Base-by-base conservation (phyloP, 2,797 vertebrate species). In the Enteromius radiatus region DNA sequence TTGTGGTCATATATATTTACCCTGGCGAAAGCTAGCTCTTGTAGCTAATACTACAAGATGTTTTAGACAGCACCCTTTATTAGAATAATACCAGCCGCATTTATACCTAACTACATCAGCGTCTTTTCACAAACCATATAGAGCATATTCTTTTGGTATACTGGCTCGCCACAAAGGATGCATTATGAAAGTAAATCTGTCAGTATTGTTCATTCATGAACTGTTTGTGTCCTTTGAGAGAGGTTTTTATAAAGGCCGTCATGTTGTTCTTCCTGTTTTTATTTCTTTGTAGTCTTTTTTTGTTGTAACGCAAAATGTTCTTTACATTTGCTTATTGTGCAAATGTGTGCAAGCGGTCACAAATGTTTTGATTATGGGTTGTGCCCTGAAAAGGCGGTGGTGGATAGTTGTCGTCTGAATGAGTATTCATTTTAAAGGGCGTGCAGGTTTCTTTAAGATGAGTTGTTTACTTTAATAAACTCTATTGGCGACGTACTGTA, bases 331-430 rank as follows among this genome's bases (percentile, higher is more conserved):
- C 8, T 59, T 28, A 52, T 7, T 17, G 33, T 26, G 47, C 9
- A 73, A 31, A 52, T 74, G 9, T 14, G 45, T 33, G 21, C 2
- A 19, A 19, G 23, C 36, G 21, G 36, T 28, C n/a, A 61, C 12
- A 41, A 10, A 75, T 75, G 33, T 59, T 75, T 49, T 63, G 14
- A 26, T 81, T 63, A 43, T 71, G 56, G 67, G 21, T 33, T 71
- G 68, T 12, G 54, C 41, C n/a, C 23, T 43, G 21, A 69, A n/a
- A 56, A 56, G 47, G 63, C 64, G 31, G n/a, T 5, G n/a, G 47
- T 21, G 45, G 17, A 14, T 69, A 15, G 19, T 5, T 70, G n/a
- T 28, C 17, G 15, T 69, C 23, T 80, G 65, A n/a, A 59, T 23
- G 36, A 15, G 12, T 41, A 7, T 80, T 61, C 5, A 23, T 71